Evolutionary conservation across 2,888 invertebrate genomes (phyloP), one percentile per base, ranked within the genome.

Genomic region (Cosmia trapezina): DNA sequence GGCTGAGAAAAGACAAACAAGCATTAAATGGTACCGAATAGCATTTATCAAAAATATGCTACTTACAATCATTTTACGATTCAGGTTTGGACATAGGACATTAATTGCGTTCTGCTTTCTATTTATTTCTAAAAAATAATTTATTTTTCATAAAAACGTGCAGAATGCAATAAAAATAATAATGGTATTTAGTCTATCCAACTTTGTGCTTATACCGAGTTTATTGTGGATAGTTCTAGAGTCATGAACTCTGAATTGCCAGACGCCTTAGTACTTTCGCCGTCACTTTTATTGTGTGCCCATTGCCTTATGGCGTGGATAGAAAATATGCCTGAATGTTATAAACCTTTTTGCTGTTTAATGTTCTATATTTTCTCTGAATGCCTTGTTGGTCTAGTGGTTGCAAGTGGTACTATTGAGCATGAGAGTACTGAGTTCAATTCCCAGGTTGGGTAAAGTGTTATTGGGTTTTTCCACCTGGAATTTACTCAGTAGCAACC

Each of bases 281-380:
- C 4, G 47, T 78, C 74, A 69, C 47, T 70, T 73, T 60, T 78
- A 49, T 49, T 49, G 70, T 54, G 70, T 60, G 22, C 70, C 17
- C 54, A 77, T 70, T 77, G 74, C 78, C 43, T 70, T 74, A 74
- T 70, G 70, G 74, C 22, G 60, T 78, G 78, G 70, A 74, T 61
- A 49, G 0, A 43, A 74, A 61, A 70, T 43, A 74, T 78, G 22
- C 70, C 47, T 9, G 47, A 17, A n/a, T 74, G 70, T 70, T 74
- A 41, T 53, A 14, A 76, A 70, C 70, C 43, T 43, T 43, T 60
- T 60, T 74, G 33, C 33, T 33, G 47, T 22, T 60, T 70, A 77
- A 47, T 77, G 78, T 33, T 41, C 37, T 59, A 22, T 5, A 37
- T 22, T 49, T 43, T 73, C 49, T 17, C 41, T 14, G 57, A 47